Evolutionary conservation across 2,888 invertebrate genomes (phyloP).

Genomic region (Rugalucina vietnamica): DNA sequence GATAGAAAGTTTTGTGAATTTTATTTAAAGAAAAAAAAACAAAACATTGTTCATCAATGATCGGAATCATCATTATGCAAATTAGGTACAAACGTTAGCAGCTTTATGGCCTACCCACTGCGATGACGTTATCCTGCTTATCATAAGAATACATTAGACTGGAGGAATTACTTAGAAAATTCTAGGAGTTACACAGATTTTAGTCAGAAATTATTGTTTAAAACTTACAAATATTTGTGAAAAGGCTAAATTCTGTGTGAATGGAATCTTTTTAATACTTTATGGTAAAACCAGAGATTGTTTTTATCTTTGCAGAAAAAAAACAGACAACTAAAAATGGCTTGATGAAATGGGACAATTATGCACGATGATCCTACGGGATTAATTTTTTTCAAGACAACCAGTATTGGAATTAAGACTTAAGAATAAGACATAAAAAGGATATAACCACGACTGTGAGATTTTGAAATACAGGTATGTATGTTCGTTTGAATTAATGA

Average conservation of each 20-base stretch:
- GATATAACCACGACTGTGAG: too few species aligned
- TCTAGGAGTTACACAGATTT: background rate
- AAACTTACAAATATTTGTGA: background rate
- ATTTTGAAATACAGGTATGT: too few species aligned
- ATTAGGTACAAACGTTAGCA: background rate
- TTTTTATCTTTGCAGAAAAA: background rate
- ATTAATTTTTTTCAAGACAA: background rate
- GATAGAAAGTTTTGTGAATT: too few species aligned
- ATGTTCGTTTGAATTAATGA: too few species aligned
- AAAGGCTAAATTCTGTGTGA: background rate
- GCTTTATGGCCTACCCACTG: background rate
- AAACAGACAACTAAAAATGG: background rate
- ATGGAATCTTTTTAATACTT: background rate
- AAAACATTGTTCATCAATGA: background rate
- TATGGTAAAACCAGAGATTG: background rate
- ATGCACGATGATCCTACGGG: background rate
- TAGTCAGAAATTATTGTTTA: background rate
- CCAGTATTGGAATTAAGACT: too few species aligned
- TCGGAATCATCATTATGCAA: background rate
- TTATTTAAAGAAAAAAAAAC: background rate
- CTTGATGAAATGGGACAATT: background rate
- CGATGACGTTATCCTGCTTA: conserved; percentile 58
- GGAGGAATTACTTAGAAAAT: conserved; percentile 17
- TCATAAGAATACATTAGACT: conserved; percentile 57
- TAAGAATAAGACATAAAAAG: too few species aligned